Evolutionary conservation across 2,888 invertebrate genomes (phyloP).

Genomic region (Eurytoma californica): DNA sequence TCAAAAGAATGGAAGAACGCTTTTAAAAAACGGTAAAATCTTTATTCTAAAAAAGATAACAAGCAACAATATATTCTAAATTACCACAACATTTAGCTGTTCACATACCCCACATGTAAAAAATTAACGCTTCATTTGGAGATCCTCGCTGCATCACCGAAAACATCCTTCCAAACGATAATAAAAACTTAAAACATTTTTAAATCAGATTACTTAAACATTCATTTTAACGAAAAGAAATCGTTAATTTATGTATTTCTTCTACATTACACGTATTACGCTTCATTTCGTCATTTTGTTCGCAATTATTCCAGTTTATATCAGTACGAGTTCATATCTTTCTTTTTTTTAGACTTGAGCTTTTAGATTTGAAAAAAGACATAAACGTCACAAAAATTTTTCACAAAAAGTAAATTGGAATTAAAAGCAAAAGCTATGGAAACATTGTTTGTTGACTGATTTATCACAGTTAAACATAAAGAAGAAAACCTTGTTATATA

Average conservation of each 20-base stretch:
- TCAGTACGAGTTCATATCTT: too few species aligned
- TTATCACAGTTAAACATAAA: conserved; percentile 49
- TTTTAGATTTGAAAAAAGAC: too few species aligned
- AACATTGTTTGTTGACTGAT: too few species aligned
- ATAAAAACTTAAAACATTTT: background rate
- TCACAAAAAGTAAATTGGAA: background rate
- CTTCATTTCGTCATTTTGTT: too few species aligned
- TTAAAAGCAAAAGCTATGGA: conserved; percentile 15
- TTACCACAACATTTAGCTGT: conserved; percentile 58
- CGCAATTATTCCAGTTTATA: too few species aligned
- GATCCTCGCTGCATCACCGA: conserved; percentile 45
- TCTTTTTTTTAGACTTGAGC: too few species aligned
- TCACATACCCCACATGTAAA: conserved; percentile 53
- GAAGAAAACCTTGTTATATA: conserved; percentile 29
- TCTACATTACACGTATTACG: too few species aligned
- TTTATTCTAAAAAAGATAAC: conserved; percentile 69
- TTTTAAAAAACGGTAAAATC: conserved; percentile 67
- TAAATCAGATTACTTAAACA: too few species aligned
- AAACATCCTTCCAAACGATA: conserved; percentile 19
- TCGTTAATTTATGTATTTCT: background rate
- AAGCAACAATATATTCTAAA: conserved; percentile 67
- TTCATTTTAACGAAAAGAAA: background rate
- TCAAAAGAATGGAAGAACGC: conserved; percentile 39
- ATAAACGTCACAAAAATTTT: too few species aligned
- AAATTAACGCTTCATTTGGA: conserved; percentile 52